Base-by-base conservation (phyloP, 2,113 vertebrate genomes). In the Pedionomus torquatus region DNA sequence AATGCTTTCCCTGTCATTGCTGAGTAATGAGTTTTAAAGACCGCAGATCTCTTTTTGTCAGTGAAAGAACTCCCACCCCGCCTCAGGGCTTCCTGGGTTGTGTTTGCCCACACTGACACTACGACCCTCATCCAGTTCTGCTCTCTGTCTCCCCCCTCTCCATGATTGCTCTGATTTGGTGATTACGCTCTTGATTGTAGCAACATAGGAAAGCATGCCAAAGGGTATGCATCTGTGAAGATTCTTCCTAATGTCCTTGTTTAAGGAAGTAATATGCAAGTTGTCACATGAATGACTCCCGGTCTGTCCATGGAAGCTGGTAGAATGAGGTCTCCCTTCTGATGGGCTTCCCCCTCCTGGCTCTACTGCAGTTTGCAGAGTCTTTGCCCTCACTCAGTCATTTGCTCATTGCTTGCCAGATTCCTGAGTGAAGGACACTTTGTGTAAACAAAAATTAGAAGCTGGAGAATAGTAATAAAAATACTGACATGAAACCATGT, bases 141-240 rank as follows among this genome's bases (percentile, higher is more conserved):
- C 18, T 76, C 43, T 63, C 21, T 55, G 6, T 23, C 17, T n/a
- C 24, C 41, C 11, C 5, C 9, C 37, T 87, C 31, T 11, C 33
- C 5, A 5, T 13, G 4, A 39, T 14, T 43, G 14, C 48, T 35
- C 43, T 43, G 11, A 11, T 20, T 19, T 3, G 3, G 2, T 33
- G 26, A 31, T 78, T 9, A 2, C 78, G 63, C 3, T 79, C 25
- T 24, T 51, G 9, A n/a, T 24, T 26, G 15, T 17, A 69, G 57
- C 30, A 69, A 30, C 0, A 2, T 12, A n/a, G 60, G 51, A 77
- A 76, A 69, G 2, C 0, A 4, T 9, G 13, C 3, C 24, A n/a
- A 37, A 49, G 33, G 10, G 1, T 43, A 12, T 54, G 54, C 23
- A 48, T 26, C 14, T 19, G 4, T 28, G 13, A 31, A 64, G 15